These are phyloP conservation scores for Lacerta agilis DNA, from an alignment of 2,797 vertebrate species.

Conservation along the genomic window DNA sequence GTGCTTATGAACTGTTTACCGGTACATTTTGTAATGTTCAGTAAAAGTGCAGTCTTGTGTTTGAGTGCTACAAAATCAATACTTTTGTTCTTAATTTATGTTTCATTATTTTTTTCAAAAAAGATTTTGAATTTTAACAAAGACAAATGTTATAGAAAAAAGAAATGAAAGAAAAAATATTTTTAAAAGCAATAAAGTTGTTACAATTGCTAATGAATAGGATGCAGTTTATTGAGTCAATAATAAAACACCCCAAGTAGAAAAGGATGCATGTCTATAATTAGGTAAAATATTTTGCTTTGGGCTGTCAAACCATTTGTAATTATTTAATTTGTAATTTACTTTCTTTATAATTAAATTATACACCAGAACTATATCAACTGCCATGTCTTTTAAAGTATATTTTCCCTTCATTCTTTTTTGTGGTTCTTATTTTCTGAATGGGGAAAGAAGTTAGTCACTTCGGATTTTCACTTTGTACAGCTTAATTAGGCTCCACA, in stretches of 20 bases:
- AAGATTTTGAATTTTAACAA: too few species aligned
- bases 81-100: neutral
- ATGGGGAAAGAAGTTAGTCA: neutral
- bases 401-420: constrained; percentile 9
- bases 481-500: neutral
- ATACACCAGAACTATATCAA: neutral
- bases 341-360: neutral
- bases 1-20: neutral
- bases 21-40: neutral
- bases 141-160: too few species aligned
- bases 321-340: too few species aligned
- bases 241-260: too few species aligned
- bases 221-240: too few species aligned
- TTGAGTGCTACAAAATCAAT: neutral
- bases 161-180: too few species aligned
- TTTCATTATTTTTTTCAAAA: neutral
- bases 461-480: constrained; percentile 14
- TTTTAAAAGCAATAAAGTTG: too few species aligned
- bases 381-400: constrained; percentile 1
- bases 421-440: neutral
- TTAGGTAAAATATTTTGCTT: too few species aligned
- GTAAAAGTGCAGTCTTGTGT: neutral
- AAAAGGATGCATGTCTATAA: too few species aligned
- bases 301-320: too few species aligned
- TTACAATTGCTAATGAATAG: too few species aligned